phyloP scores from a whole-genome alignment of 2,888 invertebrate species.

The Asteroscopus sphinx region DNA sequence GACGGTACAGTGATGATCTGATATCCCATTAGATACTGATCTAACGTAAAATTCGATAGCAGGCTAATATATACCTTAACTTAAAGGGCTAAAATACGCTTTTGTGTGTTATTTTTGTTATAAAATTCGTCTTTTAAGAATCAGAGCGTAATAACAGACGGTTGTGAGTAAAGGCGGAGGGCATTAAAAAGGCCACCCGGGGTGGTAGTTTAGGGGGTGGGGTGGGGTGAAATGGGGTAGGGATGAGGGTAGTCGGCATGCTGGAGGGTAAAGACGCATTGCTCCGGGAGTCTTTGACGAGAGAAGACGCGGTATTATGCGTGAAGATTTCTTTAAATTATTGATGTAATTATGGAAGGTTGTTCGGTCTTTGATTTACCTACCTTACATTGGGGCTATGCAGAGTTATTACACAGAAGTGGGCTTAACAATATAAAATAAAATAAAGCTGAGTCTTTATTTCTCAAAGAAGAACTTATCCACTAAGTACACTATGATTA shows the following conservation, averaged over 20 bases:
- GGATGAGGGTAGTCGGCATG: conserved; percentile 66
- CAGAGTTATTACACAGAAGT: too few relatives aligned
- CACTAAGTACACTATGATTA: too few relatives aligned
- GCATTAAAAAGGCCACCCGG: conserved; percentile 79
- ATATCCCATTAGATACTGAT: conserved; percentile 79
- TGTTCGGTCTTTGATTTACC: neutral
- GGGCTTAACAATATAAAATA: too few relatives aligned
- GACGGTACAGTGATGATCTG: conserved; percentile 73
- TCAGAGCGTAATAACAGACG: conserved; percentile 65
- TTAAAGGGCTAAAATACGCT: conserved; percentile 47
- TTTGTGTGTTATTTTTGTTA: conserved; percentile 50
- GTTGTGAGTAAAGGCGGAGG: conserved; percentile 72
- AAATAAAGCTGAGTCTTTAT: too few relatives aligned
- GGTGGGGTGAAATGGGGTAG: conserved; percentile 55
- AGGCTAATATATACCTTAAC: conserved; percentile 58
- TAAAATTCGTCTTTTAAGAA: conserved; percentile 78
- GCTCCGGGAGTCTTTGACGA: conserved; percentile 56
- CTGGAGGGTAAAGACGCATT: conserved; percentile 76
- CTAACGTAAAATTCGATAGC: conserved; percentile 67
- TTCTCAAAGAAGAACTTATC: too few relatives aligned
- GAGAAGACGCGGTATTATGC: conserved; percentile 59
- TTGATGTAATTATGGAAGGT: neutral
- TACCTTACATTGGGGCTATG: too few relatives aligned
- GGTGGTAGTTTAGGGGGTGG: conserved; percentile 58
- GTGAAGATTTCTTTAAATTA: neutral